Percentiles rank a stretch among this genome's conserved stretches.
Conservation (phyloP, 2,888 invertebrate species). For the Caenorhabditis wallacei region DNA sequence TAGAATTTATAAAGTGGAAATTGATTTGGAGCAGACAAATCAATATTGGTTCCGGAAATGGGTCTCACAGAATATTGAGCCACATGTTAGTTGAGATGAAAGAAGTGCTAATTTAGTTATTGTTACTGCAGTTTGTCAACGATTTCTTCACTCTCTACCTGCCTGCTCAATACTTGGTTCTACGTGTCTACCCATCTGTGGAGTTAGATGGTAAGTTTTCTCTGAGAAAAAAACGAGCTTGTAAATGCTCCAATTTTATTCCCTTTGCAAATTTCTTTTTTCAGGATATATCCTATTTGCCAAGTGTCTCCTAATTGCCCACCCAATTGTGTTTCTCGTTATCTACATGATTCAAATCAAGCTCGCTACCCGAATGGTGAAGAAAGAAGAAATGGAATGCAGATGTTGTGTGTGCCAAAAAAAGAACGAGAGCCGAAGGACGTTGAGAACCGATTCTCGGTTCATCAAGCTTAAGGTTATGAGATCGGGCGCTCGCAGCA, state of each 20-base stretch:
- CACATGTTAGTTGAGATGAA: constrained; percentile 5
- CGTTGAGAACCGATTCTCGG: constrained; percentile 2
- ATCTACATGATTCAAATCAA: constrained; percentile 45
- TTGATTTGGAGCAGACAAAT: neutral
- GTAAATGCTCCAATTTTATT: no score
- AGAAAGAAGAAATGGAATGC: constrained; percentile 19
- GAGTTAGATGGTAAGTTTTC: neutral
- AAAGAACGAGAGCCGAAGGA: constrained; percentile 8
- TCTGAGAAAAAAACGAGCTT: no score
- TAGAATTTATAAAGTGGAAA: neutral
- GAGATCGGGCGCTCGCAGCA: constrained; percentile 11
- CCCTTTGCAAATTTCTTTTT: neutral
- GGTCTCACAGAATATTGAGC: constrained; percentile 4
- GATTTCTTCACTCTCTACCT: constrained; percentile 15
- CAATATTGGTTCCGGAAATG: constrained; percentile 5
- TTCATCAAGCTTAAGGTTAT: constrained; percentile 12
- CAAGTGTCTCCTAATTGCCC: constrained; percentile 12
- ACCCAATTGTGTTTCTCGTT: constrained; percentile 19
- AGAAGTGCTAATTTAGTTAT: no score
- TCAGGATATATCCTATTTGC: constrained; percentile 13
- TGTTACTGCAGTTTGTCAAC: constrained; percentile 18
- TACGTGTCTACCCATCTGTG: neutral
- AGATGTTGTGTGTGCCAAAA: constrained; percentile 27
- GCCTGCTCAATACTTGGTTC: constrained; percentile 5
- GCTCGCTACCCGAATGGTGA: neutral